Base-by-base conservation (phyloP, 2,113 vertebrate species). In the Seriola aureovittata region DNA sequence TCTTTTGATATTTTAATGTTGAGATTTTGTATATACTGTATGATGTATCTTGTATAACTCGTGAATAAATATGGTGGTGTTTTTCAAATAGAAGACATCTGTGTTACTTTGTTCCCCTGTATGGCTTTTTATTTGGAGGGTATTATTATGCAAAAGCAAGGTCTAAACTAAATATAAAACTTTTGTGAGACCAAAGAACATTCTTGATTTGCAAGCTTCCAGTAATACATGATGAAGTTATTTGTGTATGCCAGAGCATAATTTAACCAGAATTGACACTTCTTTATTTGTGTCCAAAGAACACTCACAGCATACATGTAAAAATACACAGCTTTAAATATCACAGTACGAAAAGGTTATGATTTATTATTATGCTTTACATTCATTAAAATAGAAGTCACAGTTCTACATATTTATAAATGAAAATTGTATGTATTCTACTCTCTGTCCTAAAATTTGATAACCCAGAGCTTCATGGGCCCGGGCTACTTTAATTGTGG, bases 11-110 rank as follows among this genome's bases (percentile, higher is more conserved):
- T 91, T 80, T 87, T 70, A 78, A 59, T 82, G 78, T 89, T 79
- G 55, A 89, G 9, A 80, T 89, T 93, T 93, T 95, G 93, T 95
- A 94, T 87, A 95, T 95, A 93, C 59, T 89, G 66, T 87, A 71
- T 81, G 57, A 69, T 90, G 71, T 91, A 90, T 88, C 71, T 87
- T 91, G 85, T 88, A 85, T 89, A 82, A 90, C 70, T 84, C 62
- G 75, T 90, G 74, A 93, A 93, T 94, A 95, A 95, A 96, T 84
- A 32, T 85, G 84, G 77, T 86, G 42, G 62, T 86, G 75, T 86
- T 91, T 91, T 92, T 81, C 80, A 84, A 76, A 50, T 19, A 68
- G 29, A 69, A 79, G 67, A 71, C 3, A 5, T 75, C 10, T 81
- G 23, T 75, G 8, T 71, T 55, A 19, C 29, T 75, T 73, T 78